Percentiles rank a stretch among this genome's conserved stretches.
phyloP scores from a whole-genome alignment of 2,888 invertebrate genomes.

The Acanthoscelides obtectus region DNA sequence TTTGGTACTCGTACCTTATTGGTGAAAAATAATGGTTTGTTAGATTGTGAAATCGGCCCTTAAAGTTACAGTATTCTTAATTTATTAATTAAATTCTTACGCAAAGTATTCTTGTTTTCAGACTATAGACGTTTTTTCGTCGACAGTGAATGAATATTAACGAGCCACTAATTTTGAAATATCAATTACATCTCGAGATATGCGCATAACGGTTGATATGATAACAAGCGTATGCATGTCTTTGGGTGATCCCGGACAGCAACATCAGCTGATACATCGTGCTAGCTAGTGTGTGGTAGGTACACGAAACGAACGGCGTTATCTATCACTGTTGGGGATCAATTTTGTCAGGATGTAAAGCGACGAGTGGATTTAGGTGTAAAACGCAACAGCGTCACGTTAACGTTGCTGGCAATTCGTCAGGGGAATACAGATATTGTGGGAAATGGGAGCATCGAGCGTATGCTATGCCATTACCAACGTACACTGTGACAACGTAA shows the following conservation, averaged over 20 bases:
- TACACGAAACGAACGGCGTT: background rate
- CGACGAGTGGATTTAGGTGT: background rate
- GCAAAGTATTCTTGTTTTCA: too few relatives aligned
- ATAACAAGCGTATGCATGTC: background rate
- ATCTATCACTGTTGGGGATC: background rate
- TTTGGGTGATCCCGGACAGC: background rate
- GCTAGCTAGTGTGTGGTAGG: too few relatives aligned
- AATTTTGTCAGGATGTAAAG: background rate
- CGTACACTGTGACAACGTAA: too few relatives aligned
- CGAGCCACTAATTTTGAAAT: too few relatives aligned
- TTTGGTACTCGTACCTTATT: too few relatives aligned
- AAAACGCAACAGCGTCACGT: background rate
- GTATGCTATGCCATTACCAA: background rate
- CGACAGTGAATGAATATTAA: too few relatives aligned
- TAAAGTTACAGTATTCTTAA: too few relatives aligned
- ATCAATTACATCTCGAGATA: too few relatives aligned
- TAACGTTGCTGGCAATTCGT: background rate
- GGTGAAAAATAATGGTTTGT: too few relatives aligned
- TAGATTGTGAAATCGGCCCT: too few relatives aligned
- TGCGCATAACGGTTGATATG: background rate
- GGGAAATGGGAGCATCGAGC: background rate
- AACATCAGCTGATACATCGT: background rate
- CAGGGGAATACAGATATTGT: background rate
- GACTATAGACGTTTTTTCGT: too few relatives aligned
- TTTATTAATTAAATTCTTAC: too few relatives aligned